Conservation (phyloP, 2,113 vertebrate species). For the Poeciliopsis occidentalis region DNA sequence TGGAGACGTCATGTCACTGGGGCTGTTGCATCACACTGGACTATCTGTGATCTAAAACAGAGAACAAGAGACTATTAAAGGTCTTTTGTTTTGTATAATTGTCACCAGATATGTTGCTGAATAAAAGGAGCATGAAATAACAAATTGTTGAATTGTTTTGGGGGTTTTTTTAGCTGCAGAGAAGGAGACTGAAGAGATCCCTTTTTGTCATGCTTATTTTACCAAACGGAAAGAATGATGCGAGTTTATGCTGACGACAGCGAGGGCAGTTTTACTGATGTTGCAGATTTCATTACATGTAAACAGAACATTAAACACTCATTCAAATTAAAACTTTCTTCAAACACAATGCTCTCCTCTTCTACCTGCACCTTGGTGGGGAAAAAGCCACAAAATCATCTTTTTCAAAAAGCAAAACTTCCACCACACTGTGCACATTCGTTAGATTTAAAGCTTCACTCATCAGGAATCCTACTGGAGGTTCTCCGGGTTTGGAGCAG, state of each 20-base stretch:
- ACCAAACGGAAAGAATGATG: neutral
- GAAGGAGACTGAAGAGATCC: neutral
- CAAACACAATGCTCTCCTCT: neutral
- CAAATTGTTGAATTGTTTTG: neutral
- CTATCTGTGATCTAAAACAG: neutral
- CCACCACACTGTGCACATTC: neutral
- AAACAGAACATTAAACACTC: neutral
- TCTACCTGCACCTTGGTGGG: neutral
- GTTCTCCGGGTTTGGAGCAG: neutral
- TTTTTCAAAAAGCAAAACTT: neutral
- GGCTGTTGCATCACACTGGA: neutral
- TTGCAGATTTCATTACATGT: slow-evolving; percentile 2
- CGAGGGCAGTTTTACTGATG: neutral
- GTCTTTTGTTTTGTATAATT: neutral
- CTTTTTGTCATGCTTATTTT: neutral
- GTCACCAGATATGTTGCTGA: neutral
- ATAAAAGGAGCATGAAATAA: neutral
- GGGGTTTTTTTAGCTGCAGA: neutral
- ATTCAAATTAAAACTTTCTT: neutral
- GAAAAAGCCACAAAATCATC: neutral
- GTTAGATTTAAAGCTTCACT: neutral
- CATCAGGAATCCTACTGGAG: neutral
- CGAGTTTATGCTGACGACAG: slow-evolving; percentile 4
- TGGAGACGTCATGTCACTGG: slow-evolving; percentile 2
- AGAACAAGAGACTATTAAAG: neutral